Percentiles rank a stretch among this genome's conserved stretches.
Conservation (phyloP, 2,113 vertebrate genomes). For the Lamprotornis superbus region DNA sequence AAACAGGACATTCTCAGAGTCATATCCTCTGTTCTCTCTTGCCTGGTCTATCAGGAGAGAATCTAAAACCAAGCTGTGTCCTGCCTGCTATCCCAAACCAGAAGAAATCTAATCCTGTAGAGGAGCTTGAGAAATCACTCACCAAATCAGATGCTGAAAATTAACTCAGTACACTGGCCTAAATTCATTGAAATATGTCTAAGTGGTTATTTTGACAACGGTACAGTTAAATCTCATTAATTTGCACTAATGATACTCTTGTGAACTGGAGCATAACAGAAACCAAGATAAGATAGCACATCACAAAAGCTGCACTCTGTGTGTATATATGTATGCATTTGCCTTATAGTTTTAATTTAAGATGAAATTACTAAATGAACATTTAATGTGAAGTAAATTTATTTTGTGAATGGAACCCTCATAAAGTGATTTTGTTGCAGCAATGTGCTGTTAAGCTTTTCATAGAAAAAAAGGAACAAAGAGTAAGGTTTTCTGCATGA, state of each 20-base stretch:
- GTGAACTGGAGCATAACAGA: not conserved
- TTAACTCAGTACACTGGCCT: not conserved
- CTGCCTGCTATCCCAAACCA: conserved; percentile 84
- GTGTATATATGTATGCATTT: not conserved
- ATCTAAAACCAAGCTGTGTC: conserved; percentile 72
- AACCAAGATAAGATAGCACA: not conserved
- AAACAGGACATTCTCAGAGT: conserved; percentile 53
- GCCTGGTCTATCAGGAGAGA: conserved; percentile 71
- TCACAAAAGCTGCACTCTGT: not conserved
- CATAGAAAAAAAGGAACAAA: not conserved
- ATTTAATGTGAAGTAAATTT: not conserved
- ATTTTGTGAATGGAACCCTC: not conserved
- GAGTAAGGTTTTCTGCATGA: not conserved
- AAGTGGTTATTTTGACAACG: not conserved
- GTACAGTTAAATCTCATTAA: not conserved
- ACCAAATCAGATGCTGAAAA: conserved; percentile 12
- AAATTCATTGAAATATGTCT: not conserved
- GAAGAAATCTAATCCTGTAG: conserved; percentile 56
- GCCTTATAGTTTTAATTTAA: not conserved
- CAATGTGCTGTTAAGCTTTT: not conserved
- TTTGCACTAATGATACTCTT: not conserved
- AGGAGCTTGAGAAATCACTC: not conserved
- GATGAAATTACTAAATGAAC: not conserved
- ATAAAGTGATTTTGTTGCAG: not conserved
- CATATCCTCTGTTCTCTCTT: conserved; percentile 64